Conservation (phyloP, 1,140 invertebrate species). For the Delia radicum region DNA sequence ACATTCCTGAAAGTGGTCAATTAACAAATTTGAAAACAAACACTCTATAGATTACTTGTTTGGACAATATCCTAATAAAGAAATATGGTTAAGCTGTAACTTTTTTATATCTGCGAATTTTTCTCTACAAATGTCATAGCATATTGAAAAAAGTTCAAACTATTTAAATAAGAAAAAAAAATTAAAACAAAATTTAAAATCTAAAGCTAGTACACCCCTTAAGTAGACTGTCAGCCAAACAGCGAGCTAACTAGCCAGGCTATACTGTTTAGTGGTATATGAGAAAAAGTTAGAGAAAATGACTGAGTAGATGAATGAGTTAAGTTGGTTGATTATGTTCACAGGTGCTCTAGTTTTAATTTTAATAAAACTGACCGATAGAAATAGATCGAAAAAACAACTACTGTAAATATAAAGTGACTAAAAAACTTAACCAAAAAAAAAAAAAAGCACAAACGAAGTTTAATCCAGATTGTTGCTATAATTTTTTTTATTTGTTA, state of each 20-base stretch:
- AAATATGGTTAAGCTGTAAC: no score
- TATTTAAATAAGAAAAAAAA: no score
- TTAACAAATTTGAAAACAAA: no score
- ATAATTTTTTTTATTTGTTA: neutral
- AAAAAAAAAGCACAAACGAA: neutral
- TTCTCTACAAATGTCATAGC: no score
- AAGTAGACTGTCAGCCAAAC: neutral
- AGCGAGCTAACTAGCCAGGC: neutral
- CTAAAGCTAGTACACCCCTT: no score
- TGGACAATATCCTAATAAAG: no score
- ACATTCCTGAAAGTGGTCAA: no score
- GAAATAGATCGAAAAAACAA: constrained; percentile 1
- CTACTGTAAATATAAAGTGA: constrained; percentile 1
- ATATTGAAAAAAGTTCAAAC: no score
- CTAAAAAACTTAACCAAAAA: neutral
- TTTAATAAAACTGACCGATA: neutral
- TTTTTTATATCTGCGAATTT: no score
- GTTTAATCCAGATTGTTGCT: constrained; percentile 8
- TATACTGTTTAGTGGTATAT: no score
- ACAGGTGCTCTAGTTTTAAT: neutral
- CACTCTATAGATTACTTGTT: no score
- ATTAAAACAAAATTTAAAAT: no score
- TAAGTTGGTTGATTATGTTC: neutral
- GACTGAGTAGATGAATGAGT: neutral
- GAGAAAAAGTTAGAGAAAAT: neutral